Evolutionary conservation across 2,888 invertebrate genomes (phyloP), one percentile per base, ranked within the genome.

Genomic region (Tortricodes alternella): DNA sequence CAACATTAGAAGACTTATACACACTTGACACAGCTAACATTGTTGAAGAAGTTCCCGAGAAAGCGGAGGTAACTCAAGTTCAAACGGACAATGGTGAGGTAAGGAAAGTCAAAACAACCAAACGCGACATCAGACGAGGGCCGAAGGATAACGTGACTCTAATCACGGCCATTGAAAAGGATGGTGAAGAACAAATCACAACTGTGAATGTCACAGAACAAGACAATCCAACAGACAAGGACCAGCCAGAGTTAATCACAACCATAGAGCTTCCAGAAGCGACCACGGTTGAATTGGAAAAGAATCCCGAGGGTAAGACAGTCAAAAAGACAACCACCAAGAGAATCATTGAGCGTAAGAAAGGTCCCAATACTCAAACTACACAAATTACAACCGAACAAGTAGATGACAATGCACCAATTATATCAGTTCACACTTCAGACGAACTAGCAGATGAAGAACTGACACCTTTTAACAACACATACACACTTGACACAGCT

Each of bases 81-180:
- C 53, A 39, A 1, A 64, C 66, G 0, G 63, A 66, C 15, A 56
- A 39, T 3, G 67, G 67, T 1, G 63, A 64, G 0, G 35, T 58
- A 0, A 61, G 62, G 4, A 57, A 51, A 2, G 44, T 66, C 0
- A 65, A 64, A 38, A 62, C 62, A 1, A 55, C 62, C 0, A 68
- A 68, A 15, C 60, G 62, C 2, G 35, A 70, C 0, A 70, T 78
- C 8, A 76, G 71, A 53, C 89, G 78, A 58, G 80, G 83, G 7
- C 74, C 65, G 13, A 68, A 65, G 41, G 62, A 70, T 65, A 79
- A 74, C 76, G 82, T 80, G 59, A 87, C 71, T 64, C 80, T 78
- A 73, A 86, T 84, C 68, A 83, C 81, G 56, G 78, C 70, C 61
- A 67, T 77, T 21, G 67, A 66, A 49, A n/a, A 27, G 3, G 27